phyloP scores from a whole-genome alignment of 2,888 invertebrate species.

The Digitonthophagus gazella region DNA sequence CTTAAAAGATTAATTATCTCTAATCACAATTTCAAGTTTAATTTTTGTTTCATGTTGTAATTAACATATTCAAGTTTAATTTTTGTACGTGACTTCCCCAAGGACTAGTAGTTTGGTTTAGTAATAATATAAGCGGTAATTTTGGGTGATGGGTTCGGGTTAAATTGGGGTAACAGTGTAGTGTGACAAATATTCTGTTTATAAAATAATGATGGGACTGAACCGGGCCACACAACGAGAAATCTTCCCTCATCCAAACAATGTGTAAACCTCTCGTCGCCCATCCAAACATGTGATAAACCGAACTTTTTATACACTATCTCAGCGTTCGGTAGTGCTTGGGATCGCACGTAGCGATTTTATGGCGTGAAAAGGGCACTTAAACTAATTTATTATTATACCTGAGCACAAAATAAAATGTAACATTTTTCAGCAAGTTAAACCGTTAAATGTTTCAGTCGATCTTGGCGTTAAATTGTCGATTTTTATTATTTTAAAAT shows the following conservation, averaged over 20 bases:
- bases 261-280: constrained; percentile 47
- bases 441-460: too few relatives aligned
- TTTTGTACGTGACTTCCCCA: neutral
- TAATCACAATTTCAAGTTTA: too few relatives aligned
- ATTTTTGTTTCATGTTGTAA: too few relatives aligned
- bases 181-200: constrained; percentile 29
- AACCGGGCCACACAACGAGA: constrained; percentile 33
- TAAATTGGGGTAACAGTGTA: neutral
- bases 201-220: constrained; percentile 29
- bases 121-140: neutral
- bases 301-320: constrained; percentile 24
- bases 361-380: constrained; percentile 26
- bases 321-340: constrained; percentile 19
- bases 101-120: neutral
- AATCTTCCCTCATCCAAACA: constrained; percentile 44
- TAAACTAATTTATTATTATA: constrained; percentile 7
- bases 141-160: too few relatives aligned
- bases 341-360: constrained; percentile 21
- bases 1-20: too few relatives aligned
- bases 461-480: too few relatives aligned
- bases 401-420: constrained; percentile 5
- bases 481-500: neutral
- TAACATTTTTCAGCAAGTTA: neutral
- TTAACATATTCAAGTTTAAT: too few relatives aligned
- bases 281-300: constrained; percentile 39